Percentiles rank a stretch among this genome's conserved stretches.
Conservation (phyloP, 2,797 vertebrate species). For the Gobio occitaniae region DNA sequence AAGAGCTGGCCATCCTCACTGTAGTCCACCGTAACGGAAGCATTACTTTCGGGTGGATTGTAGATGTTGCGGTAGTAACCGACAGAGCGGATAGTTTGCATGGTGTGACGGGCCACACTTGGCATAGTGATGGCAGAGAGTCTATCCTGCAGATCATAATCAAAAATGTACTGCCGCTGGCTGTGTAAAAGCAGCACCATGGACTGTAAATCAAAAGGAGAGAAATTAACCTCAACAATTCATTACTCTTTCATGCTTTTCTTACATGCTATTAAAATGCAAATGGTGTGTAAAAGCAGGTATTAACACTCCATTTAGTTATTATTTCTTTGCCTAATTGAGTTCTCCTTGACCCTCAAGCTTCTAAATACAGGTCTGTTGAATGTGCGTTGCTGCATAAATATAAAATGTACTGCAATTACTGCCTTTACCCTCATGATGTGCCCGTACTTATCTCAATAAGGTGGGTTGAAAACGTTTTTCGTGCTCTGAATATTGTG, state of each 20-base stretch:
- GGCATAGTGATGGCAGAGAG: constrained; percentile 98
- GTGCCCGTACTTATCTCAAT: constrained; percentile 70
- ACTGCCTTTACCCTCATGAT: constrained; percentile 78
- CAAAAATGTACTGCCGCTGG: constrained; percentile 98
- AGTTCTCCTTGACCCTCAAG: constrained; percentile 80
- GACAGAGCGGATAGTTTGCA: constrained; percentile 97
- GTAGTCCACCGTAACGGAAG: constrained; percentile 95
- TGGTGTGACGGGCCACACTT: constrained; percentile 96
- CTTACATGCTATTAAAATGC: constrained; percentile 58
- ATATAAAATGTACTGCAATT: constrained; percentile 78
- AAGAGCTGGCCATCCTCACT: constrained; percentile 87
- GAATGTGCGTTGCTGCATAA: constrained; percentile 81
- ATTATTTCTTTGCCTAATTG: constrained; percentile 76
- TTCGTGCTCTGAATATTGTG: constrained; percentile 70
- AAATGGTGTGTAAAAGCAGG: constrained; percentile 62
- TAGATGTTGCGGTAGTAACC: constrained; percentile 99
- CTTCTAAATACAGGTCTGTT: constrained; percentile 79
- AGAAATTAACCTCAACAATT: constrained; percentile 46
- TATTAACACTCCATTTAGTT: constrained; percentile 72
- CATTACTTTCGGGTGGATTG: constrained; percentile 96
- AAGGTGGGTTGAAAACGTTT: constrained; percentile 74
- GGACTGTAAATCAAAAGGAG: constrained; percentile 79
- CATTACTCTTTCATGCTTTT: constrained; percentile 52
- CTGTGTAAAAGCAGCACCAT: constrained; percentile 98
- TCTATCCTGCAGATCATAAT: constrained; percentile 92